Percentiles rank a stretch among this genome's conserved stretches.
These are phyloP conservation scores for Anagrus nilaparvatae DNA, from an alignment of 1,140 invertebrate species.

Conservation along the genomic window DNA sequence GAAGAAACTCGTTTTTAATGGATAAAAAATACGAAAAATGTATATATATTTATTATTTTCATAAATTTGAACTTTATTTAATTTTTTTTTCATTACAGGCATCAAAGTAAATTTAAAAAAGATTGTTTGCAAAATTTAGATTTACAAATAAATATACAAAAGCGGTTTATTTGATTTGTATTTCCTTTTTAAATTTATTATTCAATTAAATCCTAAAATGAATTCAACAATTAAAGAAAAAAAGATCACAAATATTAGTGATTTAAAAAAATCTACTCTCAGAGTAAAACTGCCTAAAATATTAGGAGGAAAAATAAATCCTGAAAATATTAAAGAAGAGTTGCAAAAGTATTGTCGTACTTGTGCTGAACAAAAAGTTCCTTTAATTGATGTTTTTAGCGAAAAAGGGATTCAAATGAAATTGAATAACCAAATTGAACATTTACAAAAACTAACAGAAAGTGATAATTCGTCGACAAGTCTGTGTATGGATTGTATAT, in stretches of 20 bases:
- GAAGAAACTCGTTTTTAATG: too few species aligned
- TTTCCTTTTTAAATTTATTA: too few species aligned
- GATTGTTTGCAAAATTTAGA: too few species aligned
- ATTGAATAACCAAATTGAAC: conserved; percentile 35
- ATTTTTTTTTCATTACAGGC: too few species aligned
- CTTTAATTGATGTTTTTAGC: conserved; percentile 37
- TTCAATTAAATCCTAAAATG: too few species aligned
- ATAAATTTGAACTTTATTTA: too few species aligned
- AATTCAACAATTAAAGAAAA: too few species aligned
- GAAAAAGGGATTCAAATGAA: conserved; percentile 38
- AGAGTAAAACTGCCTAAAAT: conserved; percentile 30
- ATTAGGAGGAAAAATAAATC: conserved; percentile 13
- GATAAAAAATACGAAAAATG: too few species aligned
- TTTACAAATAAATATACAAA: too few species aligned
- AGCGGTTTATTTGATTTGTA: too few species aligned
- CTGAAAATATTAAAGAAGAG: conserved; percentile 21
- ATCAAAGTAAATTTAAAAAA: too few species aligned
- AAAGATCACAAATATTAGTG: conserved; percentile 33
- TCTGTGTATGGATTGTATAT: conserved; percentile 42
- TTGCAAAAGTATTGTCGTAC: conserved; percentile 37
- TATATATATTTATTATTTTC: too few species aligned
- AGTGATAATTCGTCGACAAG: conserved; percentile 33
- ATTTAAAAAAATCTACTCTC: conserved; percentile 36
- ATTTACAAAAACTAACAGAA: conserved; percentile 32
- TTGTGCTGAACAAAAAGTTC: conserved; percentile 36